phyloP scores from a whole-genome alignment of 2,113 vertebrate species.

The Zapornia atra region DNA sequence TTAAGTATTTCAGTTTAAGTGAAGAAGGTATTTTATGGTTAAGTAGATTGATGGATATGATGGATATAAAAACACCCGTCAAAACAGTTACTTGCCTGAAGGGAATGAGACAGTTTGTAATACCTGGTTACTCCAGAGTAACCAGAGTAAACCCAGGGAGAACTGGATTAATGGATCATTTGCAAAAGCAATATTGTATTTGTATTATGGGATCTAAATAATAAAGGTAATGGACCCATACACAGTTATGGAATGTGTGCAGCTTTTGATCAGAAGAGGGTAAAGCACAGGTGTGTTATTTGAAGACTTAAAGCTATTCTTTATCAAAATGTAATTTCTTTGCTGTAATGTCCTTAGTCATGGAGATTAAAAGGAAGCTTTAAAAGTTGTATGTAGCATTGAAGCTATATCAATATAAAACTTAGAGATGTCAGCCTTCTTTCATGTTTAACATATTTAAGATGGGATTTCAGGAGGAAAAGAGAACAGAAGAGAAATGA shows the following conservation, averaged over 20 bases:
- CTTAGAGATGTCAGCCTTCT: neutral
- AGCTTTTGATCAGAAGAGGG: neutral
- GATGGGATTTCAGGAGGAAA: neutral
- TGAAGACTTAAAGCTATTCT: neutral
- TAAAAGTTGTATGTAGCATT: neutral
- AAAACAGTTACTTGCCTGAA: neutral
- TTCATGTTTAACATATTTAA: neutral
- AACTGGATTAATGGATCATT: neutral
- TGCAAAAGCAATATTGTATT: neutral
- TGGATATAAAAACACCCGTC: neutral
- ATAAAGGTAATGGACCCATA: neutral
- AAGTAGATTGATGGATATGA: neutral
- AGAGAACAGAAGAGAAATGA: neutral
- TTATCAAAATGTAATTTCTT: neutral
- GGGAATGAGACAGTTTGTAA: neutral
- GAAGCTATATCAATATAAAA: neutral
- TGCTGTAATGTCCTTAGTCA: neutral
- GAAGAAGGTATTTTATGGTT: too few species aligned
- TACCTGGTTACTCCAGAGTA: neutral
- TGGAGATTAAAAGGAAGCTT: neutral
- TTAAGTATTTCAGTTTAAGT: too few species aligned
- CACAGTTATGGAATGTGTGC: neutral
- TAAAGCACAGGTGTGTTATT: neutral
- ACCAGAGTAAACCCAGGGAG: neutral
- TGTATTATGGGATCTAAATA: neutral